phyloP scores from a whole-genome alignment of 2,888 invertebrate species.

The Crocallis elinguaria region DNA sequence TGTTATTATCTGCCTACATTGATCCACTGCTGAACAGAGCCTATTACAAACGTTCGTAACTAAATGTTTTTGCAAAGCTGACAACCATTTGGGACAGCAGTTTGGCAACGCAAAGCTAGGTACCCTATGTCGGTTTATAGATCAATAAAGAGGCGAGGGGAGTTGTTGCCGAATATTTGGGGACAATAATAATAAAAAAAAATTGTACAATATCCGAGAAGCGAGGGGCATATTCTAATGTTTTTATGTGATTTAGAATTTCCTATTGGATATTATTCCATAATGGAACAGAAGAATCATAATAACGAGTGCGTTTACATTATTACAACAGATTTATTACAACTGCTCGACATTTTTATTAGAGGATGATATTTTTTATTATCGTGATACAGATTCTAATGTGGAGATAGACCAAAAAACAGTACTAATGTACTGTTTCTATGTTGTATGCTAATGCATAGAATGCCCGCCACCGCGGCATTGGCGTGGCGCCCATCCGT shows the following conservation, averaged over 20 bases:
- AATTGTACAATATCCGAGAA: slow-evolving; percentile 29
- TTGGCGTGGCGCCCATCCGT: slow-evolving; percentile 64
- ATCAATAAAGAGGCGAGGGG: slow-evolving; percentile 68
- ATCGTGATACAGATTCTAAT: slow-evolving; percentile 6
- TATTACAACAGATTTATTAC: slow-evolving; percentile 9
- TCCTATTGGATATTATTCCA: slow-evolving; percentile 27
- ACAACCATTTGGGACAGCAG: too few relatives aligned
- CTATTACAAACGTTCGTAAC: too few relatives aligned
- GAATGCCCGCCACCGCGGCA: slow-evolving; percentile 41
- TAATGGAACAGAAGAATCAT: slow-evolving; percentile 26
- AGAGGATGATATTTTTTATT: slow-evolving; percentile 22
- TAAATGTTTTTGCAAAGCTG: too few relatives aligned
- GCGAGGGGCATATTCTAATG: slow-evolving; percentile 34
- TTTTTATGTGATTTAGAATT: slow-evolving; percentile 22
- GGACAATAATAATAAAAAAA: slow-evolving; percentile 48
- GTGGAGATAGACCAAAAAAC: slow-evolving; percentile 13
- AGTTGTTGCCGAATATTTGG: slow-evolving; percentile 44
- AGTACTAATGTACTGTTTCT: too few relatives aligned
- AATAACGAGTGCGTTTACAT: slow-evolving; percentile 21
- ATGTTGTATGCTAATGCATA: too few relatives aligned
- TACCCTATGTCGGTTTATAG: slow-evolving; percentile 57
- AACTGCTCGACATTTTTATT: slow-evolving; percentile 8
- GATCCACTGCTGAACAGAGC: too few relatives aligned
- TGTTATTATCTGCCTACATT: too few relatives aligned
- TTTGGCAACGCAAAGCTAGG: slow-evolving; percentile 55